Conservation (phyloP, 2,797 vertebrate genomes). For the Dryobates pubescens region DNA sequence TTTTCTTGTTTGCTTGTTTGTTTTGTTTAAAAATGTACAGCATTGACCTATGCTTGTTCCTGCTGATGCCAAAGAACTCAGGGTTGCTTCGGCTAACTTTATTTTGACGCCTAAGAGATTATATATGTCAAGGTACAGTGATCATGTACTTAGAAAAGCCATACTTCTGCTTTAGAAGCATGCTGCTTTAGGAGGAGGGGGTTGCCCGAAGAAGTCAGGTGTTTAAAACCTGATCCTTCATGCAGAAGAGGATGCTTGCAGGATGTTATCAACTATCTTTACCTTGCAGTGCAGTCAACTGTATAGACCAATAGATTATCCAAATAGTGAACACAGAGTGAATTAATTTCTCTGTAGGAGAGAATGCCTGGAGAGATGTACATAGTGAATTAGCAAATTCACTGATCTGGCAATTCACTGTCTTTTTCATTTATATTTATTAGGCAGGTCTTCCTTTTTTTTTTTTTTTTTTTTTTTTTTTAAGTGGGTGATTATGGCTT, state of each 20-base stretch:
- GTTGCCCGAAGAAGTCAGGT: neutral
- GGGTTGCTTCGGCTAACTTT: neutral
- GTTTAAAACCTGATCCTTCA: neutral
- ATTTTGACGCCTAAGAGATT: neutral
- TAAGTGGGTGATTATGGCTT: neutral
- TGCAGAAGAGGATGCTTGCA: neutral
- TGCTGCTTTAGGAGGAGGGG: neutral
- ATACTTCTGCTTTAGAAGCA: neutral
- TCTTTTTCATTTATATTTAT: neutral
- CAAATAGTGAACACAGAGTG: neutral
- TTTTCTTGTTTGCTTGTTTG: neutral
- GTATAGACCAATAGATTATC: neutral
- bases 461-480: neutral
- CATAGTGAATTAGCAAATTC: neutral
- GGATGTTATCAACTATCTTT: neutral
- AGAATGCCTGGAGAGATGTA: neutral
- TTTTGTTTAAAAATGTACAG: neutral
- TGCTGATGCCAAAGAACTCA: neutral
- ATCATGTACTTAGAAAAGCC: neutral
- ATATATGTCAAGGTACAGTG: neutral
- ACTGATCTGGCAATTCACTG: neutral
- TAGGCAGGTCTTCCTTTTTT: neutral
- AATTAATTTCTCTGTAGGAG: conserved; percentile 6
- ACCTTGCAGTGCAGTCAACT: neutral
- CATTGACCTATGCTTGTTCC: neutral